Evolutionary conservation across 2,888 invertebrate genomes (phyloP), one percentile per base, ranked within the genome.

Genomic region (Ceraclea dissimilis): DNA sequence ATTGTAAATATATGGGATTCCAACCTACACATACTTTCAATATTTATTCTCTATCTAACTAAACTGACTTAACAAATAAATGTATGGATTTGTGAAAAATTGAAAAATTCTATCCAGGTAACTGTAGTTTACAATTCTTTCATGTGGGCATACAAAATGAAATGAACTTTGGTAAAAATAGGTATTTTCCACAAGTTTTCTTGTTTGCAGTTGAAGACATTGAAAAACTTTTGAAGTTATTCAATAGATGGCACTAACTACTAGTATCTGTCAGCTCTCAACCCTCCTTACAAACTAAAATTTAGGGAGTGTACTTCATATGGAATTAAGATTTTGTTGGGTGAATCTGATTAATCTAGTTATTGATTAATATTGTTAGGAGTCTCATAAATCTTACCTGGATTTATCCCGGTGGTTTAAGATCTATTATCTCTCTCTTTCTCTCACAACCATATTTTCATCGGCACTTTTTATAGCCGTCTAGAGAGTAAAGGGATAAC

Each of bases 401-500:
- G 69, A 50, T 69, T 69, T 67, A 72, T 74, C 70, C 71, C 73
- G 73, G 76, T 72, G 73, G 76, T 71, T 73, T 75, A 74, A 71
- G 73, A 76, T 76, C 76, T 76, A 78, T 75, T 56, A 60, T 59
- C 58, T 59, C 56, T 60, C 77, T 75, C 73, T 75, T 75, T 75
- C 75, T 76, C 76, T 75, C 75, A 76, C 71, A 69, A 71, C 73
- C 76, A 75, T 76, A 76, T 76, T 72, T 69, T 76, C 75, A 77
- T 76, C 76, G 78, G 78, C 77, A 77, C 78, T 70, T 78, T 80
- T 79, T 58, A 79, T 80, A 80, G 80, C 81, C 81, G 80, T 82
- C 82, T 82, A 82, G 79, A 81, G 82, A 81, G 78, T 78, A 78
- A 77, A 78, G 77, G 78, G 77, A 77, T 71, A 77, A 78, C 76